Evolutionary conservation across 2,113 vertebrate genomes (phyloP).

Genomic region (Halcyon senegalensis): DNA sequence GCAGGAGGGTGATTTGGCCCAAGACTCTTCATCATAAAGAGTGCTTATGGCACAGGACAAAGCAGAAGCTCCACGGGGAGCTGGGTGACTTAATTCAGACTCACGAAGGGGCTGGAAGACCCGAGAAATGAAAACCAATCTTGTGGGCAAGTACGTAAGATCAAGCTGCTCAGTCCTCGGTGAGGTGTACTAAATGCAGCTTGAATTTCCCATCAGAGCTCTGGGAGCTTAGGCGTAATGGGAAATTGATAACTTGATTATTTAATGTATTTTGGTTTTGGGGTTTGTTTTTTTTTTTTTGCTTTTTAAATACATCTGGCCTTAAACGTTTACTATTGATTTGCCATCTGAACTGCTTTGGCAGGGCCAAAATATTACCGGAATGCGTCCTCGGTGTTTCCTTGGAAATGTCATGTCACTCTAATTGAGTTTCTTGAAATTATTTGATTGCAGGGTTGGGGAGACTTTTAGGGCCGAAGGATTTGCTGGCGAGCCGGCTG

Average conservation of each 20-base stretch:
- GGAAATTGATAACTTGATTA: not conserved
- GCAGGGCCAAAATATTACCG: conserved; percentile 2
- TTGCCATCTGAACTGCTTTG: not conserved
- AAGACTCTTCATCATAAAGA: not conserved
- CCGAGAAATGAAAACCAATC: not conserved
- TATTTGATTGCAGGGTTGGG: not conserved
- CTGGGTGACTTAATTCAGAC: not conserved
- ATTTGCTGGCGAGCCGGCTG: not conserved
- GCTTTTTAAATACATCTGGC: not conserved
- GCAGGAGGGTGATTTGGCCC: not conserved
- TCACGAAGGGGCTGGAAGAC: not conserved
- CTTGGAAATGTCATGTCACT: conserved; percentile 33
- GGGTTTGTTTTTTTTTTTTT: not conserved
- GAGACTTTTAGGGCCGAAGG: not conserved
- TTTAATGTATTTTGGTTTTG: too few species aligned
- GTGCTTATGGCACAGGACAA: accelerated
- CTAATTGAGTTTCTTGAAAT: conserved; percentile 47
- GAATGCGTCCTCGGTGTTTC: not conserved
- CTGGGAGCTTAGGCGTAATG: not conserved
- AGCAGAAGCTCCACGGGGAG: not conserved
- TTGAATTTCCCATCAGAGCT: conserved; percentile 15
- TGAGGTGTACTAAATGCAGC: not conserved
- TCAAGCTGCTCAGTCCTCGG: not conserved
- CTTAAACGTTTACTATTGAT: conserved; percentile 26
- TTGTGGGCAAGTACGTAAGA: not conserved